A percentile compares a stretch with the other conserved stretches of the same genome.
phyloP scores from a whole-genome alignment of 2,797 vertebrate genomes.

The Podarcis lilfordi region DNA sequence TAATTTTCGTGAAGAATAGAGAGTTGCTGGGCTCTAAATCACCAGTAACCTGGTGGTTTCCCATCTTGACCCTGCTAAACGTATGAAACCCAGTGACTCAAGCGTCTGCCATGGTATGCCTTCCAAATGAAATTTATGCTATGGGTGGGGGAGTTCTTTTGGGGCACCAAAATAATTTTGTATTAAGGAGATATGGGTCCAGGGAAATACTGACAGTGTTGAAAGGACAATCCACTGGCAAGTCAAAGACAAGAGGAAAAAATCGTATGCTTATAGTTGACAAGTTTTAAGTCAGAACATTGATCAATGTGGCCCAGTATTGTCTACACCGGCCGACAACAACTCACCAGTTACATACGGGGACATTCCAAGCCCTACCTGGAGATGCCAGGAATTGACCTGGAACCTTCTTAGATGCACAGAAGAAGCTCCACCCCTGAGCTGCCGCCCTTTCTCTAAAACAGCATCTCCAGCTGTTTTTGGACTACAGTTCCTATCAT shows the following conservation, averaged over 20 bases:
- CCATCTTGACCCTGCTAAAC: neutral
- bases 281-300: neutral
- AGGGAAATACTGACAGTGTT: neutral
- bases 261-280: neutral
- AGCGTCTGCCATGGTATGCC: neutral
- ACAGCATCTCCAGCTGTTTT: too few relatives aligned
- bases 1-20: neutral
- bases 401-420: too few relatives aligned
- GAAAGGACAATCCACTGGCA: neutral
- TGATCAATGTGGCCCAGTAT: too few relatives aligned
- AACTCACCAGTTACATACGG: too few relatives aligned
- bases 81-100: neutral
- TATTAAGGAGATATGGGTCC: neutral
- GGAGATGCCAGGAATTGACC: too few relatives aligned
- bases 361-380: neutral
- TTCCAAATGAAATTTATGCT: neutral
- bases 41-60: neutral
- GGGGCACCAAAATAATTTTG: neutral
- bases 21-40: neutral
- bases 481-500: too few relatives aligned
- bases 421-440: too few relatives aligned
- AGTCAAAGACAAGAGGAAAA: conserved; percentile 7
- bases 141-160: neutral
- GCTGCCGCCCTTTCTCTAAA: too few relatives aligned
- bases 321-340: too few relatives aligned